Percentiles rank a stretch among this genome's conserved stretches.
Evolutionary conservation across 2,113 vertebrate genomes (phyloP).

Genomic region (Chiloscyllium plagiosum): DNA sequence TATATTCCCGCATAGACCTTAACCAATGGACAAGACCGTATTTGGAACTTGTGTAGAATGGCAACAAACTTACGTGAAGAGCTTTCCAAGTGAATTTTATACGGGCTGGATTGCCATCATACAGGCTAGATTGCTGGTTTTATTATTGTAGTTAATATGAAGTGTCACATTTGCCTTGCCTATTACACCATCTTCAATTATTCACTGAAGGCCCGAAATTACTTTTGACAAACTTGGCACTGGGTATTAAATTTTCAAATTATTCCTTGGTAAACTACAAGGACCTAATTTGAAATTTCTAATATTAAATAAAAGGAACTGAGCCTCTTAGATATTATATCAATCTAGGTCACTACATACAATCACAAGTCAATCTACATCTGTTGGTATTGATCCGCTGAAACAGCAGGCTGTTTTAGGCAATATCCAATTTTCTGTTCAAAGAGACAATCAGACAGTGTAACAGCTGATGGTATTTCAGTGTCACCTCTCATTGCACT

Average conservation of each 20-base stretch:
- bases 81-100: background rate
- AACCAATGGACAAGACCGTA: background rate
- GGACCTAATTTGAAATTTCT: background rate
- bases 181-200: background rate
- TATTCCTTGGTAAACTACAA: background rate
- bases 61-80: background rate
- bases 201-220: background rate
- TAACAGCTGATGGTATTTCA: too few species aligned
- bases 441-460: too few species aligned
- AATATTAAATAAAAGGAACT: background rate
- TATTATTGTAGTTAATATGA: slow-evolving; percentile 19
- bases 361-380: background rate
- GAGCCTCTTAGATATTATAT: background rate
- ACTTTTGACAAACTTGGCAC: background rate
- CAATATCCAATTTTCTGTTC: too few species aligned
- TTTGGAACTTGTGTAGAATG: background rate
- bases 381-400: too few species aligned
- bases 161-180: background rate
- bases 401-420: too few species aligned
- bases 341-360: background rate
- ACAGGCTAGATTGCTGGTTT: background rate
- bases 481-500: too few species aligned
- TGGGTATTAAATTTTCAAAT: background rate
- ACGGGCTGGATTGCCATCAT: background rate
- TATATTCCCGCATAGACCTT: background rate